Conservation (phyloP, 1,140 invertebrate species). For the Agrypnia vestita region DNA sequence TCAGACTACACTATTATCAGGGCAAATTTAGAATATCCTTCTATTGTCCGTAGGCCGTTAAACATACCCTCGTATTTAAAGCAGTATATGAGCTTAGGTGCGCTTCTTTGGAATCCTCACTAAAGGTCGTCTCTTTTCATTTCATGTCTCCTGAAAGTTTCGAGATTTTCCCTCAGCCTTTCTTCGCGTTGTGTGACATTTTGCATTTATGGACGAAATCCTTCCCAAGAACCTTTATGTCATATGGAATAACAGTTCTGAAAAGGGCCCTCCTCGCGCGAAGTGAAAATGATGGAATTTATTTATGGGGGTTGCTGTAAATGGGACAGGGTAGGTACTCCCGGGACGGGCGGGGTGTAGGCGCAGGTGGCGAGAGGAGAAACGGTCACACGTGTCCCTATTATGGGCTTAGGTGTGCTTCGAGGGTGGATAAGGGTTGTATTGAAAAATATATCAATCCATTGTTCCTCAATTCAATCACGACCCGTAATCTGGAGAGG, state of each 20-base stretch:
- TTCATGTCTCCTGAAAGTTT: not conserved
- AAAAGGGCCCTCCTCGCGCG: slow-evolving; percentile 18
- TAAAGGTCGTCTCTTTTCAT: slow-evolving; percentile 9
- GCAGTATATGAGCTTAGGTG: not conserved
- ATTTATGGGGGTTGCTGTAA: slow-evolving; percentile 47
- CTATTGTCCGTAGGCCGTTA: too few species aligned
- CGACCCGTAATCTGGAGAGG: slow-evolving; percentile 22
- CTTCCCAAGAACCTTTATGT: slow-evolving; percentile 23
- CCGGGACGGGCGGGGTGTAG: not conserved
- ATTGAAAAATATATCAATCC: slow-evolving; percentile 31
- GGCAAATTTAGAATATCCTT: too few species aligned
- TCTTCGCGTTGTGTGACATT: slow-evolving; percentile 29
- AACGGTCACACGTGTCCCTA: slow-evolving; percentile 55
- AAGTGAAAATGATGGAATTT: slow-evolving; percentile 53
- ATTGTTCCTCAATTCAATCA: slow-evolving; percentile 40
- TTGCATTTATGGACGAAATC: slow-evolving; percentile 37
- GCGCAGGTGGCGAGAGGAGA: slow-evolving; percentile 48
- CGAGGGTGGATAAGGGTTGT: not conserved
- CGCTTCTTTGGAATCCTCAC: not conserved
- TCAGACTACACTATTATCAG: too few species aligned
- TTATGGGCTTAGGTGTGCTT: slow-evolving; percentile 46
- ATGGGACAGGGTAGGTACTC: slow-evolving; percentile 5
- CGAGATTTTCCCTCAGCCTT: not conserved
- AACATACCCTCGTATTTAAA: not conserved
- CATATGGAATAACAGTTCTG: slow-evolving; percentile 2